Conservation (phyloP, 2,888 invertebrate species). For the Nowickia ferox region DNA sequence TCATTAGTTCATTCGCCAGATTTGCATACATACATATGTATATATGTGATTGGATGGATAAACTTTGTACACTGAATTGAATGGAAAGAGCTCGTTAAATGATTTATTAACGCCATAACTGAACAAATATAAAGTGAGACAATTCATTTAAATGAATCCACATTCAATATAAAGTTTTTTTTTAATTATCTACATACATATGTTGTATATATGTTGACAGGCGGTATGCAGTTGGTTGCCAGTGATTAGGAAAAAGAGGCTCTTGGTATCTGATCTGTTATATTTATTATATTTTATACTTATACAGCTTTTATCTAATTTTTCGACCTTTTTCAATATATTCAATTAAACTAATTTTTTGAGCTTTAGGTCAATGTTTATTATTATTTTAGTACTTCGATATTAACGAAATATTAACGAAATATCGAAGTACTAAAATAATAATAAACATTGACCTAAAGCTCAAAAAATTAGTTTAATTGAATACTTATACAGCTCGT, state of each 20-base stretch:
- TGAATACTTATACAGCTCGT: too few species aligned
- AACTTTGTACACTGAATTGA: slow-evolving; percentile 33
- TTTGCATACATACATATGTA: slow-evolving; percentile 19
- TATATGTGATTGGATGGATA: slow-evolving; percentile 63
- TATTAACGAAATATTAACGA: too few species aligned
- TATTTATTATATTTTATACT: not conserved
- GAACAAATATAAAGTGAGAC: slow-evolving; percentile 14
- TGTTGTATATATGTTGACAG: slow-evolving; percentile 46
- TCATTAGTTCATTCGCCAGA: slow-evolving; percentile 56
- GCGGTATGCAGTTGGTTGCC: not conserved
- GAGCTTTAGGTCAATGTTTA: too few species aligned
- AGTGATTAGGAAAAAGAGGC: not conserved
- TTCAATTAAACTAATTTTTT: too few species aligned
- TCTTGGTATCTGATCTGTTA: not conserved
- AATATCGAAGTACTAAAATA: too few species aligned
- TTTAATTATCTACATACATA: slow-evolving; percentile 1
- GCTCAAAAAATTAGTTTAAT: too few species aligned
- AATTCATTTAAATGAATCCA: slow-evolving; percentile 15
- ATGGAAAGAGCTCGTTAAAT: slow-evolving; percentile 17
- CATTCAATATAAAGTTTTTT: not conserved
- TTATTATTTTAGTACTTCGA: too few species aligned
- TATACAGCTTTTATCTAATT: too few species aligned
- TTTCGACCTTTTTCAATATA: too few species aligned
- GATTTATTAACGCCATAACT: slow-evolving; percentile 35
- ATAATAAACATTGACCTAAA: too few species aligned